A percentile compares a stretch with the other conserved stretches of the same genome.
Conservation (phyloP, 1,140 invertebrate genomes). For the Microvelia longipes region DNA sequence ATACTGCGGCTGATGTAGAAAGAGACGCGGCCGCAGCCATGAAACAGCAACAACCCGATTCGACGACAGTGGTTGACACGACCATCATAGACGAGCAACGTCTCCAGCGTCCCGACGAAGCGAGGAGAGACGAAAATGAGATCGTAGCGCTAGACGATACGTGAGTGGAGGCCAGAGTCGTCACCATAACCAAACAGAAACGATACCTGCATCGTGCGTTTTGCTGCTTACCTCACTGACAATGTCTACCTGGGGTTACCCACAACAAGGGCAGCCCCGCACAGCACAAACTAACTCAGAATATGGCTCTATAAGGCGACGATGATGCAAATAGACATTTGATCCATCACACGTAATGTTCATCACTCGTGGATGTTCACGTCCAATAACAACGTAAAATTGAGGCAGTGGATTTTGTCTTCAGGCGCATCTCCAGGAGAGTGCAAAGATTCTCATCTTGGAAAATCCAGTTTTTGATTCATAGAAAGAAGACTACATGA, state of each 20-base stretch:
- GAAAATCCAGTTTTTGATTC: no score
- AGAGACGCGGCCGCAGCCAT: constrained; percentile 20
- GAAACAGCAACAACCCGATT: constrained; percentile 28
- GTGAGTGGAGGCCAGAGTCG: not conserved
- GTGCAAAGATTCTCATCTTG: no score
- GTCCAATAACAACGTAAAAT: no score
- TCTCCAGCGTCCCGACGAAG: constrained; percentile 17
- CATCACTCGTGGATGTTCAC: no score
- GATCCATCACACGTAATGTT: no score
- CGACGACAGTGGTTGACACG: constrained; percentile 20
- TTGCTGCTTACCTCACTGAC: not conserved
- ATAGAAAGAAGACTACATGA: no score
- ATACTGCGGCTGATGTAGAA: constrained; percentile 31
- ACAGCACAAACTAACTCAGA: not conserved
- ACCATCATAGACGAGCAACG: constrained; percentile 14
- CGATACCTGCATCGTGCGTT: not conserved
- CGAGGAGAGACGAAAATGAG: not conserved
- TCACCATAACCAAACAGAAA: not conserved
- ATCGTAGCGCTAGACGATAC: constrained; percentile 5
- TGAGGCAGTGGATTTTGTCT: no score
- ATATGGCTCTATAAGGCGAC: not conserved
- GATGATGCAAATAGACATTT: no score
- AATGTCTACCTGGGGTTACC: not conserved
- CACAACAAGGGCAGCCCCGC: not conserved
- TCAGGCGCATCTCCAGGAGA: no score